These are phyloP conservation scores for Rhinolophus ferrumequinum DNA, from an alignment of 2,113 vertebrate genomes.

Conservation along the genomic window DNA sequence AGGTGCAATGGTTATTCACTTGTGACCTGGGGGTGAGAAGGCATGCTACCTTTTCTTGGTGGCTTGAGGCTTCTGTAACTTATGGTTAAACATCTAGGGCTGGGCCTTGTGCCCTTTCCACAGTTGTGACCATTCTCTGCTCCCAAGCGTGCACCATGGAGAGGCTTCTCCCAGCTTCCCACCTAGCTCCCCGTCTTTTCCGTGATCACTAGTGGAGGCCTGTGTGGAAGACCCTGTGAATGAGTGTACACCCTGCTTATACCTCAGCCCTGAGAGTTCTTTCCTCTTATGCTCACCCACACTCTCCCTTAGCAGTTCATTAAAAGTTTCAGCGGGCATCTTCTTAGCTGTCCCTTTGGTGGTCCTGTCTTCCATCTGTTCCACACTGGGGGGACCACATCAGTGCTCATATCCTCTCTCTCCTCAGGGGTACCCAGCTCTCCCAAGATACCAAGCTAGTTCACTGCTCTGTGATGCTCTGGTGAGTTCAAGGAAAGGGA, in stretches of 20 bases:
- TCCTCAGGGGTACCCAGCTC: too few species aligned
- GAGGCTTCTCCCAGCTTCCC: background rate
- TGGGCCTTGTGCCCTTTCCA: background rate
- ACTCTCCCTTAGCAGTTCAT: background rate
- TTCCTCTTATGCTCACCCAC: background rate
- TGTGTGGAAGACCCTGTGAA: background rate
- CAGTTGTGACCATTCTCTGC: background rate
- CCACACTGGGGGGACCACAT: background rate
- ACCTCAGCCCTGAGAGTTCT: background rate
- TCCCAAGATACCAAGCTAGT: background rate
- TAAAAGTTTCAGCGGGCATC: background rate
- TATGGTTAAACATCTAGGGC: background rate
- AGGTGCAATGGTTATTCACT: background rate
- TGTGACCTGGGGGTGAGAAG: background rate
- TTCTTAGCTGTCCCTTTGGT: background rate
- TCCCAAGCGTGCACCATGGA: background rate
- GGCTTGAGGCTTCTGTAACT: background rate
- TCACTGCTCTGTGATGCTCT: background rate
- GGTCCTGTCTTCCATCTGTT: background rate
- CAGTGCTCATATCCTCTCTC: background rate
- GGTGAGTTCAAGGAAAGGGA: background rate
- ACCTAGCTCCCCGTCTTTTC: background rate
- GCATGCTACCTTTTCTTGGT: background rate
- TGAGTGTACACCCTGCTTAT: fast-evolving
- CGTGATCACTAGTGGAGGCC: background rate